Conservation (phyloP, 2,888 invertebrate genomes). For the Coelogynopora nodosa region DNA sequence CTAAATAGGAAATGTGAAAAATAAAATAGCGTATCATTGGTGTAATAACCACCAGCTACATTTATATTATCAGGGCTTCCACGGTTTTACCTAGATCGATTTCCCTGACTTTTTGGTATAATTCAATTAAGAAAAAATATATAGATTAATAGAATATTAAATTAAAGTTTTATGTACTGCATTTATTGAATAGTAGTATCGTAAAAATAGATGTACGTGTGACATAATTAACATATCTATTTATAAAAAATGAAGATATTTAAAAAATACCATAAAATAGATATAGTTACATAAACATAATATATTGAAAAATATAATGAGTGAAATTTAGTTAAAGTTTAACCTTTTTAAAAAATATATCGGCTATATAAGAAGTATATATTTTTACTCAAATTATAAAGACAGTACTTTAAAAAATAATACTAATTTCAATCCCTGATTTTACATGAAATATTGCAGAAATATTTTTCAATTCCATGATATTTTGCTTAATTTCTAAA, state of each 20-base stretch:
- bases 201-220: neutral
- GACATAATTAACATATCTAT: slow-evolving; percentile 9
- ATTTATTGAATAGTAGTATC: neutral
- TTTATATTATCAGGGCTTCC: too few species aligned
- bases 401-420: neutral
- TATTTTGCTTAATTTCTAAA: neutral
- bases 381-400: neutral
- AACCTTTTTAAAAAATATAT: neutral
- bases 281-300: neutral
- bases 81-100: neutral
- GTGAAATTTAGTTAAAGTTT: neutral
- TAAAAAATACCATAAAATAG: neutral
- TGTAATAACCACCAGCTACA: too few species aligned
- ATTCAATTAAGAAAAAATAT: neutral
- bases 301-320: neutral
- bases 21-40: too few species aligned
- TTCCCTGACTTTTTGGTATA: neutral
- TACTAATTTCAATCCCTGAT: neutral
- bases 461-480: neutral
- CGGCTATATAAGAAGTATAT: neutral
- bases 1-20: too few species aligned
- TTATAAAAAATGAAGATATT: neutral
- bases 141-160: neutral
- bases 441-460: neutral
- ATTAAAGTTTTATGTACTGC: neutral